A percentile compares a stretch with the other conserved stretches of the same genome.
phyloP scores from a whole-genome alignment of 2,113 vertebrate species.

The Hypanus sabinus region DNA sequence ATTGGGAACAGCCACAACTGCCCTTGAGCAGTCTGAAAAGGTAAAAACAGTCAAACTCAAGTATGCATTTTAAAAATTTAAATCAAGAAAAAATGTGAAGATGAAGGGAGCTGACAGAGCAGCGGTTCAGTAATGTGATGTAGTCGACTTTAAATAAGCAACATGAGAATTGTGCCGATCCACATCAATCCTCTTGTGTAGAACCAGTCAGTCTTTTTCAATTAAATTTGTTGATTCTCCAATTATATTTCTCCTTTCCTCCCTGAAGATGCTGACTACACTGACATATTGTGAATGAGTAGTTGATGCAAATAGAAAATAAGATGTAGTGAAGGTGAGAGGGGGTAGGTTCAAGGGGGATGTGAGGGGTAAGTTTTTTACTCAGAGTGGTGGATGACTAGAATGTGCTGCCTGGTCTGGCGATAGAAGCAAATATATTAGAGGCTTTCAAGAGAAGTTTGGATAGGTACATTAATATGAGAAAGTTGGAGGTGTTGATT shows the following conservation, averaged over 20 bases:
- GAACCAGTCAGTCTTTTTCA: not conserved
- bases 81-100: not conserved
- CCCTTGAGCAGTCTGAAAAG: constrained; percentile 6
- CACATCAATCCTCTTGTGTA: not conserved
- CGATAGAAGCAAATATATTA: too few species aligned
- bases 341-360: too few species aligned
- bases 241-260: not conserved
- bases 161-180: not conserved
- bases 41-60: not conserved
- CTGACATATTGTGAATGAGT: not conserved
- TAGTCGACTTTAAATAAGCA: constrained; percentile 18
- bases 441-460: too few species aligned
- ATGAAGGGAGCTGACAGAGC: not conserved
- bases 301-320: too few species aligned
- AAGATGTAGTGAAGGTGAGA: too few species aligned
- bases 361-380: too few species aligned
- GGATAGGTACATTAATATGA: too few species aligned
- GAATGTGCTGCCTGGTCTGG: too few species aligned
- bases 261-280: not conserved
- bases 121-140: not conserved
- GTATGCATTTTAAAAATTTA: constrained; percentile 20
- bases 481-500: too few species aligned
- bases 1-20: not conserved
- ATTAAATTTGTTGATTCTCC: not conserved
- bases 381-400: too few species aligned